Base-by-base conservation (phyloP, 2,113 vertebrate genomes). In the Solea solea region DNA sequence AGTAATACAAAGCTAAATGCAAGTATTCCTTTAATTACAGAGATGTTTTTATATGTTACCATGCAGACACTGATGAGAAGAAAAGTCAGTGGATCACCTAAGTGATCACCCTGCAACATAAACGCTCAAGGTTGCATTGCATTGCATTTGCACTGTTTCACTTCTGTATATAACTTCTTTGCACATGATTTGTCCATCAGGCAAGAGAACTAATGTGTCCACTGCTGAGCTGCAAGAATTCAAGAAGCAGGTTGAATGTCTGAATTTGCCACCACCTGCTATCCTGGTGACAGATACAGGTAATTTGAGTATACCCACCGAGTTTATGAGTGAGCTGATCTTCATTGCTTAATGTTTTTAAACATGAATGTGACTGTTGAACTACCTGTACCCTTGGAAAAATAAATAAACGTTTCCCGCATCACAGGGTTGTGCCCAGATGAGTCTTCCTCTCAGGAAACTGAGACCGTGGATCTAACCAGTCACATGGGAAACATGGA, bases 151-250 rank as follows among this genome's bases (percentile, higher is more conserved):
- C 21, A 21, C 21, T 21, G 21, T 21, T 21, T 21, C 21, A 21
- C 21, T 21, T 1, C 21, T 21, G 21, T 21, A 21, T 9, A 14
- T 45, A 2, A 1, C 40, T 41, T 21, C 7, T 27, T 49, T 16
- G 4, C 53, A 40, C 1, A 34, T 52, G 11, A 39, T 83, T 3
- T 82, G 64, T 76, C 39, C 56, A 16, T 4, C 53, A 91, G 89
- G 76, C 54, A 80, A 2, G 64, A 76, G 88, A 68, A 0, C 0
- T 1, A 54, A 15, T 4, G 42, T 89, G 28, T 73, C 48, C 3
- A 42, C 11, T 60, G 60, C 67, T 52, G 86, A 91, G 55, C 16
- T 82, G 50, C 50, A 79, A 0, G 80, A 89, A 44, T 89, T 68
- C 52, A 58, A 21, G 21, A 82, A 70, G 60, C 87, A 90, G 69